Evolutionary conservation across 1,140 invertebrate genomes (phyloP).

Genomic region (Maconellicoccus hirsutus): DNA sequence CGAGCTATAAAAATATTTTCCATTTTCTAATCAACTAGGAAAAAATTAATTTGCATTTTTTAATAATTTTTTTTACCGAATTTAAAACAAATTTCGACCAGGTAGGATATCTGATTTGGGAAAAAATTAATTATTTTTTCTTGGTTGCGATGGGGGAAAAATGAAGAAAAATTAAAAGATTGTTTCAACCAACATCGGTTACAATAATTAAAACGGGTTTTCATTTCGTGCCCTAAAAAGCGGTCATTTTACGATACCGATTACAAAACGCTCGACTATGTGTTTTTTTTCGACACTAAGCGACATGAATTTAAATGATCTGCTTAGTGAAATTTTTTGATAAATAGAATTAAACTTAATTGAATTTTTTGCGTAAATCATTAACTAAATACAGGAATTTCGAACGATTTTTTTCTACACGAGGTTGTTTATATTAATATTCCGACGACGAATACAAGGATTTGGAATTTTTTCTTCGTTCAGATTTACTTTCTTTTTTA

Average conservation of each 20-base stretch:
- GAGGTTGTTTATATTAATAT: background rate
- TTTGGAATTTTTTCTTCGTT: no score
- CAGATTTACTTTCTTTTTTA: no score
- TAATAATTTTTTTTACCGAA: background rate
- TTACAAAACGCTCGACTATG: background rate
- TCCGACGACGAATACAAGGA: background rate
- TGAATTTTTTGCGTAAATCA: background rate
- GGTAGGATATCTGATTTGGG: background rate
- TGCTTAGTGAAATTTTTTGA: background rate
- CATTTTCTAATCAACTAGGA: background rate
- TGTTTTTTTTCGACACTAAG: background rate
- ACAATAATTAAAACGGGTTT: slow-evolving; percentile 2
- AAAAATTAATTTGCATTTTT: slow-evolving; percentile 1
- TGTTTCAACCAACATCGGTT: slow-evolving; percentile 8
- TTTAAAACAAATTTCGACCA: background rate
- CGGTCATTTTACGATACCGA: background rate
- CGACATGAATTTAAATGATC: slow-evolving; percentile 9
- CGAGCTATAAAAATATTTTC: background rate
- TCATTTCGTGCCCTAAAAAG: background rate
- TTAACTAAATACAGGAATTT: background rate
- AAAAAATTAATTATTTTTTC: slow-evolving; percentile 2
- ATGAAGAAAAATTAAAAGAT: background rate
- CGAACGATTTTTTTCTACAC: background rate
- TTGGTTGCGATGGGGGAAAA: background rate
- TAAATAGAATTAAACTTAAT: background rate